Percentiles rank a stretch among this genome's conserved stretches.
phyloP scores from a whole-genome alignment of 2,113 vertebrate species.

The Tragelaphus buxtoni region DNA sequence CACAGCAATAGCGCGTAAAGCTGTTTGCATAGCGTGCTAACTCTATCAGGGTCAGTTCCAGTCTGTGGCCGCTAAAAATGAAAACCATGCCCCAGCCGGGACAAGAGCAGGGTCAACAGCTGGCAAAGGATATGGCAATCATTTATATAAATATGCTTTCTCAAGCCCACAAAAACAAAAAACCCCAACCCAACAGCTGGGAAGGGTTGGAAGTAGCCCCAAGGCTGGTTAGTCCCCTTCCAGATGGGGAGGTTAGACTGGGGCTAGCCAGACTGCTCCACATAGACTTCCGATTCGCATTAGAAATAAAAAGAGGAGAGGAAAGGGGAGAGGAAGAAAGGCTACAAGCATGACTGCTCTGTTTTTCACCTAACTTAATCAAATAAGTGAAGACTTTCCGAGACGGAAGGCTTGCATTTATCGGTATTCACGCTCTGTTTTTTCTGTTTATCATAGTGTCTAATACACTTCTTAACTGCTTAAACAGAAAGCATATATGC shows the following conservation, averaged over 20 bases:
- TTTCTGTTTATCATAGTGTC: slow-evolving; percentile 80
- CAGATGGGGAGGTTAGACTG: slow-evolving; percentile 99
- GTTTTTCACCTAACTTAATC: slow-evolving; percentile 97
- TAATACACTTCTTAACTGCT: slow-evolving; percentile 77
- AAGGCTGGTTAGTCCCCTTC: slow-evolving; percentile 98
- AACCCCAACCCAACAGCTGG: slow-evolving; percentile 98
- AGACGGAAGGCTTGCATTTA: slow-evolving; percentile 97
- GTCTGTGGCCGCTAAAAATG: slow-evolving; percentile 90
- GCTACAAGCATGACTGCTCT: slow-evolving; percentile 97
- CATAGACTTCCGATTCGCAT: slow-evolving; percentile 99
- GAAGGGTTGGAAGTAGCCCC: slow-evolving; percentile 99
- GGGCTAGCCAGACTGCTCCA: slow-evolving; percentile 94
- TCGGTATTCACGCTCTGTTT: slow-evolving; percentile 89
- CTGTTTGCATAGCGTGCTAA: slow-evolving; percentile 88
- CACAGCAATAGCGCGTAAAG: slow-evolving; percentile 77
- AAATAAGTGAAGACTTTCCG: slow-evolving; percentile 98
- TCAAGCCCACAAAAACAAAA: slow-evolving; percentile 96
- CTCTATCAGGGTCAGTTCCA: slow-evolving; percentile 85
- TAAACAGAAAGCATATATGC: slow-evolving; percentile 74
- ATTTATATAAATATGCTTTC: slow-evolving; percentile 99
- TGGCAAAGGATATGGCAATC: slow-evolving; percentile 99
- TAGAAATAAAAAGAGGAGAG: slow-evolving; percentile 92
- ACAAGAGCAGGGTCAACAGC: slow-evolving; percentile 98
- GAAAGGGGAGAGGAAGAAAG: slow-evolving; percentile 96
- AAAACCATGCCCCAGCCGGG: slow-evolving; percentile 93